Conservation (phyloP, 2,888 invertebrate species). For the Crepidodera aurea region DNA sequence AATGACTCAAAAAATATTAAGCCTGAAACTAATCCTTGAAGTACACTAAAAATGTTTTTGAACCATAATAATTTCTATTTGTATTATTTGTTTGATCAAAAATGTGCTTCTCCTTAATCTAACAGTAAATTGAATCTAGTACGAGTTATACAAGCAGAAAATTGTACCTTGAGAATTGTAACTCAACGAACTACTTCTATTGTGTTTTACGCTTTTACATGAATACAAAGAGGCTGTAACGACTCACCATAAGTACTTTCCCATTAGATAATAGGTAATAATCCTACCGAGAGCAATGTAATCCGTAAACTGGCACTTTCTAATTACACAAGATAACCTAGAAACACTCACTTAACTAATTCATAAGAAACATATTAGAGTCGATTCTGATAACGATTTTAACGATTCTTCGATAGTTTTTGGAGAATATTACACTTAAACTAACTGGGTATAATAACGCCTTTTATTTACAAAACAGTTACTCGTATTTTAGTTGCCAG, state of each 20-base stretch:
- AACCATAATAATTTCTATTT: no score
- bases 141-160: no score
- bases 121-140: no score
- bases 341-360: not conserved
- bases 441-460: no score
- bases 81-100: no score
- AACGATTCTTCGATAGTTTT: no score
- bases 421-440: no score
- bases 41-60: no score
- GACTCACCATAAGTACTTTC: conserved; percentile 8
- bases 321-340: conserved; percentile 15
- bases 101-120: no score
- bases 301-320: conserved; percentile 13
- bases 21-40: no score
- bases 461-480: not conserved
- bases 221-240: not conserved
- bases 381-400: no score
- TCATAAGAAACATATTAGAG: not conserved
- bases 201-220: not conserved
- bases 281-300: conserved; percentile 8
- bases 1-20: no score
- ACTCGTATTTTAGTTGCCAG: not conserved
- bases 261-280: conserved; percentile 3
- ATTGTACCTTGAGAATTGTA: conserved; percentile 6
- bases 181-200: not conserved